These are phyloP conservation scores for Cricetomys ansorgei DNA, from an alignment of 2,113 vertebrate species.

Conservation along the genomic window DNA sequence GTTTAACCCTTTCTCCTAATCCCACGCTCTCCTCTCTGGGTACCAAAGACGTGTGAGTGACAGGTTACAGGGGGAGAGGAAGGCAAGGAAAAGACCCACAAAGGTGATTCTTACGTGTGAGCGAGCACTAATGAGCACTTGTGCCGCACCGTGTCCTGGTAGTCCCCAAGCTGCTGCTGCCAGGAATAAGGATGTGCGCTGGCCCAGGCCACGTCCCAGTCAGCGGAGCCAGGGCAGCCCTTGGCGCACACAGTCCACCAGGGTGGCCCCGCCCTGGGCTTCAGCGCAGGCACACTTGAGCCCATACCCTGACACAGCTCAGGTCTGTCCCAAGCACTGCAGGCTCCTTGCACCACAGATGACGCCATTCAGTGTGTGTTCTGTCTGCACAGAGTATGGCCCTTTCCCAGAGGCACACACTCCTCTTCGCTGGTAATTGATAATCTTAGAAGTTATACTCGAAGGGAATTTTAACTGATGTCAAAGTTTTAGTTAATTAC, in stretches of 20 bases:
- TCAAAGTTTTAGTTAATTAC: conserved; percentile 94
- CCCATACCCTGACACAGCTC: not conserved
- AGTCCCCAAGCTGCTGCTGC: conserved; percentile 65
- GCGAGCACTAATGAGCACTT: conserved; percentile 84
- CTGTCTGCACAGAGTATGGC: not conserved
- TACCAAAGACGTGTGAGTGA: conserved; percentile 74
- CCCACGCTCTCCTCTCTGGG: conserved; percentile 62
- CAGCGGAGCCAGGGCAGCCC: conserved; percentile 78
- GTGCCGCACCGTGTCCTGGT: conserved; percentile 76
- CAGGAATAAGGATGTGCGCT: conserved; percentile 76
- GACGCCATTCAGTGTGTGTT: not conserved
- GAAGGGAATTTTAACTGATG: conserved; percentile 82
- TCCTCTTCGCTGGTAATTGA: conserved; percentile 59
- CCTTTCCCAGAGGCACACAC: not conserved
- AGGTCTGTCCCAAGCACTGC: conserved; percentile 21
- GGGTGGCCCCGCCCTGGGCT: conserved; percentile 57
- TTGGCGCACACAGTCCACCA: conserved; percentile 72
- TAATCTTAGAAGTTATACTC: conserved; percentile 78
- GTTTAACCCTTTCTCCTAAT: conserved; percentile 85
- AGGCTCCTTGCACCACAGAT: conserved; percentile 21
- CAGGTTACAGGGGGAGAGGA: conserved; percentile 61
- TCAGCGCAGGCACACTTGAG: too few species aligned
- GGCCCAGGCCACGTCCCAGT: conserved; percentile 69
- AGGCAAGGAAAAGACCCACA: conserved; percentile 56
- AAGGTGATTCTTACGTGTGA: conserved; percentile 81